Conservation (phyloP, 2,797 vertebrate genomes). For the Loriculus beryllinus region DNA sequence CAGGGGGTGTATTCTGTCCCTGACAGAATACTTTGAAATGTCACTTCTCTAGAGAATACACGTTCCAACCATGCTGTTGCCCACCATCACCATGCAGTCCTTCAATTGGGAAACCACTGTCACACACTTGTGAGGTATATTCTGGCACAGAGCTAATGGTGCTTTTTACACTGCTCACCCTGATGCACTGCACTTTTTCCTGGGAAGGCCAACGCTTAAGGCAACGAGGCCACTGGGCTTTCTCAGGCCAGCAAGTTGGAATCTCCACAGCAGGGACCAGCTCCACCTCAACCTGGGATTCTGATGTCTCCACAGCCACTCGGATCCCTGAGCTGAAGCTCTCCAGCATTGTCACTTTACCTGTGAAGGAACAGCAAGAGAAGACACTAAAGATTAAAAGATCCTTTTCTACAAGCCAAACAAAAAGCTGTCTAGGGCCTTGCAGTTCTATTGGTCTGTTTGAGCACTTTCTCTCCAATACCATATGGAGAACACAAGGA, state of each 20-base stretch:
- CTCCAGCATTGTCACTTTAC: slow-evolving; percentile 73
- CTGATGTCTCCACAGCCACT: slow-evolving; percentile 80
- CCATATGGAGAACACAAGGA: neutral
- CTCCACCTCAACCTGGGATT: slow-evolving; percentile 76
- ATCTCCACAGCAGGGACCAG: slow-evolving; percentile 81
- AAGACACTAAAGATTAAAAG: neutral
- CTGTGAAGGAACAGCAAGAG: slow-evolving; percentile 45
- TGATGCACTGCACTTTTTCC: slow-evolving; percentile 76
- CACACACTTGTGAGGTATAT: neutral
- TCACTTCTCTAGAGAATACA: neutral
- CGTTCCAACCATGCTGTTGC: neutral
- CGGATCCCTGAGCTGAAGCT: slow-evolving; percentile 68
- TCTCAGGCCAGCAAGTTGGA: slow-evolving; percentile 79
- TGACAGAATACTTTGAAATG: neutral
- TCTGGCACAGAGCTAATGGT: neutral
- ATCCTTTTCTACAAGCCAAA: neutral
- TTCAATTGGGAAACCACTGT: neutral
- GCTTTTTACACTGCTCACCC: slow-evolving; percentile 62
- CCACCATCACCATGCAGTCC: neutral
- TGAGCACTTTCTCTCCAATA: neutral
- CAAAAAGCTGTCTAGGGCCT: neutral
- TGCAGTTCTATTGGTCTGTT: neutral
- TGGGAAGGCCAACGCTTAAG: slow-evolving; percentile 78
- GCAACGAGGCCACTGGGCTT: slow-evolving; percentile 78
- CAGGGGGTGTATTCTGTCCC: fast-evolving